phyloP scores from a whole-genome alignment of 64 coral and sea anemone genomes.

The Stichodactyla helianthus region DNA sequence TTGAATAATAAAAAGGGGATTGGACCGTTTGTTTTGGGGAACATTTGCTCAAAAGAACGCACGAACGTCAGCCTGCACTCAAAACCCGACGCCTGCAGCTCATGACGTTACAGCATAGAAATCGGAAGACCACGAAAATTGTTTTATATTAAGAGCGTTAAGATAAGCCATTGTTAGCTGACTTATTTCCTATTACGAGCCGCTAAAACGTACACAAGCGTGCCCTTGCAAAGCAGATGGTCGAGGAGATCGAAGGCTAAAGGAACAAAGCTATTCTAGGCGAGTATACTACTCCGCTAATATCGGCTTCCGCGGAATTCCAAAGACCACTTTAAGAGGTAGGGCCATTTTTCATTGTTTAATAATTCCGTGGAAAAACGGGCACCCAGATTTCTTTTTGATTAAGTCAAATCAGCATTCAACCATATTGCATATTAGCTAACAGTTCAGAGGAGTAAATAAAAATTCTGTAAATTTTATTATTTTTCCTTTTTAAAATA shows the following conservation, averaged over 20 bases:
- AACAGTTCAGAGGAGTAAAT: neutral
- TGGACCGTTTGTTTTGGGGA: neutral
- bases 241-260: too few species aligned
- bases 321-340: neutral
- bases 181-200: neutral
- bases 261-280: too few species aligned
- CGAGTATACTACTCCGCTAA: too few species aligned
- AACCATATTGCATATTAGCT: neutral
- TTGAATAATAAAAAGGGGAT: neutral
- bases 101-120: neutral
- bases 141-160: neutral
- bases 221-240: neutral
- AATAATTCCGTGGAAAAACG: neutral
- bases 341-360: neutral
- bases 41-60: neutral
- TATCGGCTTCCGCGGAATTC: too few species aligned
- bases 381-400: too few species aligned
- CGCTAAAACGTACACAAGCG: conserved; percentile 3
- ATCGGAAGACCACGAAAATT: conserved; percentile 5
- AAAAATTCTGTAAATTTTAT: neutral
- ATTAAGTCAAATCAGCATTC: neutral
- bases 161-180: neutral
- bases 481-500: neutral
- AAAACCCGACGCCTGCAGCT: neutral
- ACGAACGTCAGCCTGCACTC: neutral